Conservation (phyloP, 1,140 invertebrate genomes). For the Papilio xuthus region DNA sequence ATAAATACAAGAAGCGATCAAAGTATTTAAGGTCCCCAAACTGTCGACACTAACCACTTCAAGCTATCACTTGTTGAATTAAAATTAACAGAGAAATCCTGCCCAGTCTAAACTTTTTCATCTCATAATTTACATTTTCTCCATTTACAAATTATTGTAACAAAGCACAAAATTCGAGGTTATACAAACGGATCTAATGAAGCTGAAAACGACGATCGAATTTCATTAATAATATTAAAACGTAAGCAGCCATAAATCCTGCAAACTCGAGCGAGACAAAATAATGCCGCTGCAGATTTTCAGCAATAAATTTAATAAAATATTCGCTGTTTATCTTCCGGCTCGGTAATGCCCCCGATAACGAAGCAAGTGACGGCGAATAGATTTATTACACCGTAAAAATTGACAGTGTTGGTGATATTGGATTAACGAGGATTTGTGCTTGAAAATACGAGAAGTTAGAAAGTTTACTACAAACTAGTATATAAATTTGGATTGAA, state of each 20-base stretch:
- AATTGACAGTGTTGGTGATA: slow-evolving; percentile 17
- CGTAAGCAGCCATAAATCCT: slow-evolving; percentile 18
- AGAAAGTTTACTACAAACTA: background rate
- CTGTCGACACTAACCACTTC: background rate
- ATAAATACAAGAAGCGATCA: background rate
- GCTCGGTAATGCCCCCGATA: slow-evolving; percentile 1
- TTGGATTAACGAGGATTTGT: slow-evolving; percentile 14
- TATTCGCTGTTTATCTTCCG: slow-evolving; percentile 25
- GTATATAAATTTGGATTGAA: background rate
- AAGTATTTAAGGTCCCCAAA: background rate
- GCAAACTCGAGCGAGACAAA: slow-evolving; percentile 7
- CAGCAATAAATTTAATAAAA: slow-evolving; percentile 26
- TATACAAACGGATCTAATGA: background rate
- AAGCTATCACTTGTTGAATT: background rate
- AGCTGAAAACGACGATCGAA: slow-evolving; percentile 17
- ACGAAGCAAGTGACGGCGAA: slow-evolving; percentile 13
- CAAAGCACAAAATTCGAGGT: background rate
- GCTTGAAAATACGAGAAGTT: background rate
- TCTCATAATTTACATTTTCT: background rate
- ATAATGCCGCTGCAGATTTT: slow-evolving; percentile 22
- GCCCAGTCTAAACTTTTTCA: background rate
- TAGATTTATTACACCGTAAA: slow-evolving; percentile 16
- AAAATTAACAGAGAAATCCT: background rate
- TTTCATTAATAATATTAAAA: slow-evolving; percentile 25
- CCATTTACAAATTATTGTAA: background rate